Conservation (phyloP, 1,140 invertebrate genomes). For the Euschistus heros region DNA sequence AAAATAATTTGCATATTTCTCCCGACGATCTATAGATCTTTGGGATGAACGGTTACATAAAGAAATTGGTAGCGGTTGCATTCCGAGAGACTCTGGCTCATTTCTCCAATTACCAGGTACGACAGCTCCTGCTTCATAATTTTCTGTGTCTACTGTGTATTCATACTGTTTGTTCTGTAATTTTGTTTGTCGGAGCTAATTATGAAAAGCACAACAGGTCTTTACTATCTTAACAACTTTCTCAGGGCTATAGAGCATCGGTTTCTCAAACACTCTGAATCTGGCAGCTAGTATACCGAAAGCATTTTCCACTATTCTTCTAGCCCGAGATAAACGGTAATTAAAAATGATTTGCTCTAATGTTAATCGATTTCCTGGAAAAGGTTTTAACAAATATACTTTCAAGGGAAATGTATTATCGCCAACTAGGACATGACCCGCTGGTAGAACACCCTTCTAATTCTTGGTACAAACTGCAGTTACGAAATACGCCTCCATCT, state of each 20-base stretch:
- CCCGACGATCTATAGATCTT: neutral
- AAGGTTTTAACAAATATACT: neutral
- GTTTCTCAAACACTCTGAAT: neutral
- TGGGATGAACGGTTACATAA: neutral
- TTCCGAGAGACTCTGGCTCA: too few species aligned
- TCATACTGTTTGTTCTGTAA: neutral
- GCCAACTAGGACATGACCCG: neutral
- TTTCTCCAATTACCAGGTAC: neutral
- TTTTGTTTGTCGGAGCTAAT: neutral
- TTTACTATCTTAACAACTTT: neutral
- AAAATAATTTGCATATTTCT: neutral
- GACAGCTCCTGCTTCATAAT: neutral
- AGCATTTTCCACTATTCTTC: neutral
- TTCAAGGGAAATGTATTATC: neutral
- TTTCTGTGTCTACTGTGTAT: neutral
- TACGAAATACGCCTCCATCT: neutral
- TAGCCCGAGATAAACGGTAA: neutral
- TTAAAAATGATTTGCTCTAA: neutral
- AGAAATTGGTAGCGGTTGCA: neutral
- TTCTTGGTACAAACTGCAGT: neutral
- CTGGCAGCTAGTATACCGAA: neutral
- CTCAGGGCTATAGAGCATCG: neutral
- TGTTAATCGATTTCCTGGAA: neutral
- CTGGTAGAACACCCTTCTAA: neutral
- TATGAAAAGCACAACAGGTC: neutral